Percentiles rank a stretch among this genome's conserved stretches.
Conservation (phyloP, 2,888 invertebrate species). For the Tillus elongatus region DNA sequence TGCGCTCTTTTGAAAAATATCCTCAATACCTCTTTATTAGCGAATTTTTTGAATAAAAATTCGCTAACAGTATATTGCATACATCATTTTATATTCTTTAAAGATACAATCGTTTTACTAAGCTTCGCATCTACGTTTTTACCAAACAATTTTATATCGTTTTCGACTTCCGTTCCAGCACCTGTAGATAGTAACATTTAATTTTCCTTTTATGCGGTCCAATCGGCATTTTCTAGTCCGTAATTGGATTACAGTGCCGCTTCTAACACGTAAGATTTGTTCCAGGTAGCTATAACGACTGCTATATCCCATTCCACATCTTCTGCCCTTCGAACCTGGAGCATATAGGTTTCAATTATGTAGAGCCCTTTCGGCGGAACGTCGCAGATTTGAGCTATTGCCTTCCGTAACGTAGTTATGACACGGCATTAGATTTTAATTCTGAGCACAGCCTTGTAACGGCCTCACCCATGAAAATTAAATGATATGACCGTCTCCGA, state of each 20-base stretch:
- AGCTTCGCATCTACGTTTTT: too few species aligned
- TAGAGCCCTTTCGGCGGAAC: conserved; percentile 25
- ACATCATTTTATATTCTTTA: too few species aligned
- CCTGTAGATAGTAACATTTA: conserved; percentile 18
- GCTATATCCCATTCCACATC: neutral
- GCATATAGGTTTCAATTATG: conserved; percentile 32
- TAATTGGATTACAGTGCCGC: conserved; percentile 23
- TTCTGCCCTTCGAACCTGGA: too few species aligned
- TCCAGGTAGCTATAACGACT: conserved; percentile 4
- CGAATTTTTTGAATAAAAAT: too few species aligned
- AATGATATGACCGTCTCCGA: conserved; percentile 39
- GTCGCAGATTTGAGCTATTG: conserved; percentile 32
- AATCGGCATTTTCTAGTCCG: conserved; percentile 14
- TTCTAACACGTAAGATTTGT: conserved; percentile 12
- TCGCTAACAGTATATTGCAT: too few species aligned
- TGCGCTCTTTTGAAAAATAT: too few species aligned
- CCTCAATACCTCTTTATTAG: too few species aligned
- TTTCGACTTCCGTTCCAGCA: neutral
- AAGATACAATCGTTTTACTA: too few species aligned
- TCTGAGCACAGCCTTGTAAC: conserved; percentile 29
- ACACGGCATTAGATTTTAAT: conserved; percentile 38
- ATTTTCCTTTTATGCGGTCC: conserved; percentile 16
- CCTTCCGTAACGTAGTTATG: conserved; percentile 36
- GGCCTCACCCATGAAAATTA: conserved; percentile 39
- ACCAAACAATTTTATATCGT: too few species aligned